Evolutionary conservation across 2,888 invertebrate species (phyloP).

Genomic region (Megaustenia siamemsis): DNA sequence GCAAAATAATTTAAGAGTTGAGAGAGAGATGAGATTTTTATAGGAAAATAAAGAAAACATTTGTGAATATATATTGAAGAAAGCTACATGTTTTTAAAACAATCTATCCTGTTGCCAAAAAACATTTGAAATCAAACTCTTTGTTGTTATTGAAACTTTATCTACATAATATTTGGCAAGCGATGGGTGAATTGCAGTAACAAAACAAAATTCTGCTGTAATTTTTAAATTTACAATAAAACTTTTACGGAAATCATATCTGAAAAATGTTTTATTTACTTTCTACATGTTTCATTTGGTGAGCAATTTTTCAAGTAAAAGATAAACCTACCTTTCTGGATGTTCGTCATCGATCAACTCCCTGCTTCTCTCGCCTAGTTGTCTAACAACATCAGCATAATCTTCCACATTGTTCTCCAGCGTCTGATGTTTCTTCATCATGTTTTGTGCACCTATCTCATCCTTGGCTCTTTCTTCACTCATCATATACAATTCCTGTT

Average conservation of each 20-base stretch:
- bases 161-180: too few relatives aligned
- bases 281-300: neutral
- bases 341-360: slow-evolving; percentile 93
- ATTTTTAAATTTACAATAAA: neutral
- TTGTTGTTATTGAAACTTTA: too few relatives aligned
- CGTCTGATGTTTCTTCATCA: slow-evolving; percentile 99
- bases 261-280: too few relatives aligned
- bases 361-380: slow-evolving; percentile 93
- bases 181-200: too few relatives aligned
- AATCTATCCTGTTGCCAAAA: too few relatives aligned
- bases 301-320: neutral
- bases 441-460: slow-evolving; percentile 98
- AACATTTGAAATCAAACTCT: too few relatives aligned
- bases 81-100: too few relatives aligned
- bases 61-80: too few relatives aligned
- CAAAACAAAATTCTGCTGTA: too few relatives aligned
- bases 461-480: slow-evolving; percentile 92
- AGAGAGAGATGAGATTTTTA: too few relatives aligned
- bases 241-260: neutral
- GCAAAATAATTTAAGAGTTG: too few relatives aligned
- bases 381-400: slow-evolving; percentile 97
- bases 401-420: slow-evolving; percentile 97
- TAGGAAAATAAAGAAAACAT: too few relatives aligned
- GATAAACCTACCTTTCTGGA: slow-evolving; percentile 84
- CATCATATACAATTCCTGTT: slow-evolving; percentile 99